phyloP scores from a whole-genome alignment of 2,888 invertebrate species.

The Dasysyrphus albostriatus region DNA sequence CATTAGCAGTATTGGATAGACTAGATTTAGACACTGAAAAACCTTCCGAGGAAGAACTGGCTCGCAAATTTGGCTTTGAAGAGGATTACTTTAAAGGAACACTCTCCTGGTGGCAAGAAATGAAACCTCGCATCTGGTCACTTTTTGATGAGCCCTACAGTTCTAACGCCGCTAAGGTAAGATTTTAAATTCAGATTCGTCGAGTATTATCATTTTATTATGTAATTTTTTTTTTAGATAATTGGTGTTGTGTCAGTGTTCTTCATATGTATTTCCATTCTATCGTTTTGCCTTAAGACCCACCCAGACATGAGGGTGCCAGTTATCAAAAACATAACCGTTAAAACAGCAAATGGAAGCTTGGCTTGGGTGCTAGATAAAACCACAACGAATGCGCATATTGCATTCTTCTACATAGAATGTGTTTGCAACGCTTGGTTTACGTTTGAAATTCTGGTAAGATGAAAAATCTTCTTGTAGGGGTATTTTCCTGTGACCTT shows the following conservation, averaged over 20 bases:
- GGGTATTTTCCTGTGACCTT: constrained; percentile 15
- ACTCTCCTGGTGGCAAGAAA: constrained; percentile 97
- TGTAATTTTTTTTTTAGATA: constrained; percentile 87
- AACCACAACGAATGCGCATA: constrained; percentile 96
- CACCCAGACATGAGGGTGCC: constrained; percentile 99
- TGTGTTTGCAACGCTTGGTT: constrained; percentile 99
- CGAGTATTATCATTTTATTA: background rate
- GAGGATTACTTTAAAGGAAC: constrained; percentile 96
- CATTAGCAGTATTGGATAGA: constrained; percentile 97
- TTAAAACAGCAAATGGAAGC: constrained; percentile 89
- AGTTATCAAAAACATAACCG: constrained; percentile 91
- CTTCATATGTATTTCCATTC: constrained; percentile 99
- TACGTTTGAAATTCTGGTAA: constrained; percentile 95
- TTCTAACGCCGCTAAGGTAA: constrained; percentile 97
- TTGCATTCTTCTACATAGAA: constrained; percentile 99
- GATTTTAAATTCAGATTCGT: background rate
- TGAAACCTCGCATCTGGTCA: constrained; percentile 99
- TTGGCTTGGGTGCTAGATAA: constrained; percentile 94
- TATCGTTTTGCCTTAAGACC: constrained; percentile 99
- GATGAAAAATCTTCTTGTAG: constrained; percentile 42
- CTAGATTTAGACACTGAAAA: constrained; percentile 99
- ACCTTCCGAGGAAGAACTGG: constrained; percentile 98
- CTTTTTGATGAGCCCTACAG: constrained; percentile 99
- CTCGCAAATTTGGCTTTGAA: constrained; percentile 98
- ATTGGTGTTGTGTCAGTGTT: constrained; percentile 99